Evolutionary conservation across 1,140 invertebrate genomes (phyloP), one percentile per base, ranked within the genome.

Genomic region (Saccostrea glomerata): DNA sequence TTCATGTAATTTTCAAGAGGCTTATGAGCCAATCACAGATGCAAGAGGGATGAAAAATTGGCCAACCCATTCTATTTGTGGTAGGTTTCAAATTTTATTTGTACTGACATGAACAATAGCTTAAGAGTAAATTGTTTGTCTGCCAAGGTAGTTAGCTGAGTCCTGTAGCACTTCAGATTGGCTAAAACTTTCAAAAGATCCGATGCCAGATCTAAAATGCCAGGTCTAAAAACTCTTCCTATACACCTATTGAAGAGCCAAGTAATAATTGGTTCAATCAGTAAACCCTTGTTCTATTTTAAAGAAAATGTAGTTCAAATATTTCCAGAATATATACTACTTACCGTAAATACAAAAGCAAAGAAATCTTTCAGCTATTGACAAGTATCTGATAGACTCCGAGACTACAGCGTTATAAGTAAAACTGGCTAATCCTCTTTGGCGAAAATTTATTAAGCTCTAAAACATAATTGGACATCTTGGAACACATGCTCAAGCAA

Each of bases 381-480:
- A 77, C 23, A 77, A 15, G 30, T 25, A 5, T 36, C 23, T 30
- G 25, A 77, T 13, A 77, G 25, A 30, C 70, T 77, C 25, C 17
- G 25, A 77, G 70, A 77, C 70, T 77, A 36, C 70, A 77, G 13
- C 47, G 6, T 63, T 63, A 20, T 63, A n/a, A 36, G 30, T 36
- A 36, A 36, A 36, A 63, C 58, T n/a, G n/a, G 6, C n/a, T 13
- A 30, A 77, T 77, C 25, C 70, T 77, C 15, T 12, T 30, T 77
- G 70, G 25, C 30, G 70, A 36, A 77, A 77, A 77, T 77, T 77
- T 77, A 73, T 73, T 73, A 36, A 30, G 25, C 25, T 77, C 25
- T 77, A 77, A 36, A 77, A 77, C 70, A 77, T 77, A 77, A 77
- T 77, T 77, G 70, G 70, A 77, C 70, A 77, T 77, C 70, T 77